A percentile compares a stretch with the other conserved stretches of the same genome.
Conservation (phyloP, 1,140 invertebrate species). For the Drosophila bocqueti region DNA sequence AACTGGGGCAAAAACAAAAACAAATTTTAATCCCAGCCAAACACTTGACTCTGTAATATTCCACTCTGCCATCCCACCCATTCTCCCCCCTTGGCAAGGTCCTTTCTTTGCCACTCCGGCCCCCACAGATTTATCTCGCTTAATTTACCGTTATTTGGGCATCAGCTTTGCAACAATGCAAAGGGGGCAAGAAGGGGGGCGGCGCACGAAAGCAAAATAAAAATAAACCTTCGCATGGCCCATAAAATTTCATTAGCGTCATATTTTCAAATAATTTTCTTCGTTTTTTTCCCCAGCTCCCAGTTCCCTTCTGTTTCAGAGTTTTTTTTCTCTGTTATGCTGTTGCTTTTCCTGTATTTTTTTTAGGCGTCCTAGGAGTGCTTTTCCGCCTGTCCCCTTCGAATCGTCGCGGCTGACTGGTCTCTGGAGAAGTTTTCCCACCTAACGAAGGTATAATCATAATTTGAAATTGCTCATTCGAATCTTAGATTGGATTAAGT, state of each 20-base stretch:
- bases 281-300: conserved; percentile 47
- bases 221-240: conserved; percentile 83
- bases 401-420: conserved; percentile 75
- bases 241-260: conserved; percentile 83
- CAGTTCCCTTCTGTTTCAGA: conserved; percentile 28
- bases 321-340: conserved; percentile 38
- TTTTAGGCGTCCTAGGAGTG: conserved; percentile 57
- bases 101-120: conserved; percentile 7
- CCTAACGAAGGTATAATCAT: conserved; percentile 77
- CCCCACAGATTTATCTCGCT: conserved; percentile 80
- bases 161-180: conserved; percentile 78
- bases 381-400: conserved; percentile 28
- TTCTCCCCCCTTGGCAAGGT: neutral
- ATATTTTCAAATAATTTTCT: conserved; percentile 84
- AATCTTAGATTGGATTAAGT: conserved; percentile 84
- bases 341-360: conserved; percentile 46
- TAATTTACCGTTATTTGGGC: conserved; percentile 82
- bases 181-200: conserved; percentile 9
- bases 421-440: conserved; percentile 55
- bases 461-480: conserved; percentile 83
- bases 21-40: conserved; percentile 74
- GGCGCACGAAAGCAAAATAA: conserved; percentile 74
- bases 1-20: conserved; percentile 21
- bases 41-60: conserved; percentile 58
- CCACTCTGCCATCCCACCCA: neutral